Evolutionary conservation across 2,888 invertebrate species (phyloP).

Genomic region (Tipula unca): DNA sequence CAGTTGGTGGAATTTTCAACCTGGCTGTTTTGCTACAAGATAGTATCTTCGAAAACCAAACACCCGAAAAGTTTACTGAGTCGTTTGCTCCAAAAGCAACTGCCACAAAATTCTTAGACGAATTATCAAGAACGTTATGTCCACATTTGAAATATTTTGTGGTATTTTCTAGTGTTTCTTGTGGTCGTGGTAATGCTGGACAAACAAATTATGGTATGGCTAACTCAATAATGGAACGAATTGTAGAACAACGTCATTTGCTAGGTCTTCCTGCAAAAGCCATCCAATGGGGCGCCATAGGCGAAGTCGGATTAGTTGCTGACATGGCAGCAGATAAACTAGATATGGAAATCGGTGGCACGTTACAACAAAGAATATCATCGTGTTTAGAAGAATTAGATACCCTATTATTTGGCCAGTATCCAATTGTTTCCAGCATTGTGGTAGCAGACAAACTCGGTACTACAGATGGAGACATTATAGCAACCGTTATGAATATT

Average conservation of each 20-base stretch:
- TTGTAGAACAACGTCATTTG: constrained; percentile 63
- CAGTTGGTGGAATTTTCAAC: constrained; percentile 80
- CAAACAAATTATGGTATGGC: constrained; percentile 88
- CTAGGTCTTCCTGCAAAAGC: constrained; percentile 71
- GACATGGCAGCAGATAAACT: constrained; percentile 63
- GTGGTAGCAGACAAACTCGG: constrained; percentile 78
- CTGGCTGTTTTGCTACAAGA: constrained; percentile 75
- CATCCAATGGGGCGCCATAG: constrained; percentile 89
- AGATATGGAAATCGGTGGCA: constrained; percentile 65
- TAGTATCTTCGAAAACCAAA: constrained; percentile 69
- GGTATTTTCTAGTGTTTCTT: constrained; percentile 84
- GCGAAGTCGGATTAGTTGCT: constrained; percentile 76
- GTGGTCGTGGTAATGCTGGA: constrained; percentile 85
- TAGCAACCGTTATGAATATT: constrained; percentile 63
- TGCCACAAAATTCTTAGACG: constrained; percentile 73
- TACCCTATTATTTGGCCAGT: constrained; percentile 60
- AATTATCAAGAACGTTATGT: constrained; percentile 50
- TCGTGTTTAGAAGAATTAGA: constrained; percentile 72
- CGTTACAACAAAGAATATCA: constrained; percentile 74
- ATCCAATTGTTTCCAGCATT: constrained; percentile 68
- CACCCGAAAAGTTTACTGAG: constrained; percentile 54
- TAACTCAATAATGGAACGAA: constrained; percentile 83
- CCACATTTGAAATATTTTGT: constrained; percentile 64
- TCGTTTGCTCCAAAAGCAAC: constrained; percentile 70
- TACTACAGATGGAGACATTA: constrained; percentile 54